A percentile compares a stretch with the other conserved stretches of the same genome.
Conservation (phyloP, 2,113 vertebrate genomes). For the Thomomys bottae region DNA sequence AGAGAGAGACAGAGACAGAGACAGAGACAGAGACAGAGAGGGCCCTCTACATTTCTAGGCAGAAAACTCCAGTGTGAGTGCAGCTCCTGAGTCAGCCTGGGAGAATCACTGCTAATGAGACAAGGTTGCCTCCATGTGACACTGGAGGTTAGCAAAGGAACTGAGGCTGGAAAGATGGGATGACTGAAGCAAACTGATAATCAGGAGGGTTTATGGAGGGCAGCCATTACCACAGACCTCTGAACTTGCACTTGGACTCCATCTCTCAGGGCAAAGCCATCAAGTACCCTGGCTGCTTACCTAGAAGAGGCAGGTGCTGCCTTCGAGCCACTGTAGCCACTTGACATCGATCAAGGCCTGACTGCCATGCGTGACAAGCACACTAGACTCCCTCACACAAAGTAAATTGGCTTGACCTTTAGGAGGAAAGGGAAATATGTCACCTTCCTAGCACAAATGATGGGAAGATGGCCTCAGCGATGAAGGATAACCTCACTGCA, state of each 20-base stretch:
- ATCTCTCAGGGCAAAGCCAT: slow-evolving; percentile 32
- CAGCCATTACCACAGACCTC: slow-evolving; percentile 34
- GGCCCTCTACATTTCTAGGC: not conserved
- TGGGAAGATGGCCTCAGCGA: slow-evolving; percentile 45
- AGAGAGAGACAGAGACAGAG: not conserved
- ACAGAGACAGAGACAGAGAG: too few relatives aligned
- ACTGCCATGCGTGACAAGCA: slow-evolving; percentile 31
- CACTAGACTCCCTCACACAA: slow-evolving; percentile 11
- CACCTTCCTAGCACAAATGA: slow-evolving; percentile 47
- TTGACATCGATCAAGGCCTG: slow-evolving; percentile 9
- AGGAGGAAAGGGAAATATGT: slow-evolving; percentile 63
- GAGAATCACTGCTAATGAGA: not conserved
- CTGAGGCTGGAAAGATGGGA: not conserved
- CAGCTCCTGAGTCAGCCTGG: not conserved
- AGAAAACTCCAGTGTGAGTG: slow-evolving; percentile 1
- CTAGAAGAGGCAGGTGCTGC: not conserved
- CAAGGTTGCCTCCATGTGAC: not conserved
- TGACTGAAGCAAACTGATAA: not conserved
- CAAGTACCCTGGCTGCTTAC: not conserved
- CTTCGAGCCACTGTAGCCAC: not conserved
- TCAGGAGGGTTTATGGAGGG: slow-evolving; percentile 29
- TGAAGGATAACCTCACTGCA: slow-evolving; percentile 9
- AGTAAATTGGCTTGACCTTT: slow-evolving; percentile 71
- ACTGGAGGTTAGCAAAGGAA: not conserved
- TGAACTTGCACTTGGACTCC: slow-evolving; percentile 53